Percentiles rank a stretch among this genome's conserved stretches.
These are phyloP conservation scores for Chrysolina haemoptera DNA, from an alignment of 2,888 invertebrate species.

Conservation along the genomic window DNA sequence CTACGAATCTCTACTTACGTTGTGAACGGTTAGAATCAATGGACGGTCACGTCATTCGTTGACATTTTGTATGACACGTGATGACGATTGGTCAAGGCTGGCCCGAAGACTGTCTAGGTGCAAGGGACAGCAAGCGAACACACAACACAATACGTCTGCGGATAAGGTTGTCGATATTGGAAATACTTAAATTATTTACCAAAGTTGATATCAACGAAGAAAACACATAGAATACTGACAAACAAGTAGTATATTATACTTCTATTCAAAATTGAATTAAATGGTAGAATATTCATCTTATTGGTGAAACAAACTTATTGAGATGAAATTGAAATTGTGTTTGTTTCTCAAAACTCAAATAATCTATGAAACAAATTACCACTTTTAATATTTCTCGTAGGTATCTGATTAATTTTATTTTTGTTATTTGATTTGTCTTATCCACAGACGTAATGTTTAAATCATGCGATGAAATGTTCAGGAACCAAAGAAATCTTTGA, in stretches of 20 bases:
- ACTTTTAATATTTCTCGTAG: not conserved
- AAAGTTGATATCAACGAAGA: no score
- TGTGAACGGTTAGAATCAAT: constrained; percentile 39
- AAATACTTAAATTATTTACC: not conserved
- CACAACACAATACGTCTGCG: constrained; percentile 33
- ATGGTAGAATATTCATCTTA: not conserved
- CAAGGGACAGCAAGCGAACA: constrained; percentile 70
- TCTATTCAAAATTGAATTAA: not conserved
- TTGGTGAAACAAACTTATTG: not conserved
- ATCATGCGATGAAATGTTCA: constrained; percentile 57
- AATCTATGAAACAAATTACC: no score
- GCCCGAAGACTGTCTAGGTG: constrained; percentile 71
- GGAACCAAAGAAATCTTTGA: constrained; percentile 38
- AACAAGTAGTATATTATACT: no score
- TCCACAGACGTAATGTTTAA: constrained; percentile 47
- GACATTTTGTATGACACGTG: constrained; percentile 44
- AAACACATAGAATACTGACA: no score
- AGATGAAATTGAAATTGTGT: not conserved
- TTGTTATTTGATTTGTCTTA: constrained; percentile 34
- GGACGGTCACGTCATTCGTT: constrained; percentile 57
- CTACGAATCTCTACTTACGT: not conserved
- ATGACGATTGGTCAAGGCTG: constrained; percentile 59
- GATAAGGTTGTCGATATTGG: constrained; percentile 32
- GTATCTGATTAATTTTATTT: not conserved
- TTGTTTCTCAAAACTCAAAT: not conserved